Evolutionary conservation across 2,888 invertebrate genomes (phyloP).

Genomic region (Sipha maydis): DNA sequence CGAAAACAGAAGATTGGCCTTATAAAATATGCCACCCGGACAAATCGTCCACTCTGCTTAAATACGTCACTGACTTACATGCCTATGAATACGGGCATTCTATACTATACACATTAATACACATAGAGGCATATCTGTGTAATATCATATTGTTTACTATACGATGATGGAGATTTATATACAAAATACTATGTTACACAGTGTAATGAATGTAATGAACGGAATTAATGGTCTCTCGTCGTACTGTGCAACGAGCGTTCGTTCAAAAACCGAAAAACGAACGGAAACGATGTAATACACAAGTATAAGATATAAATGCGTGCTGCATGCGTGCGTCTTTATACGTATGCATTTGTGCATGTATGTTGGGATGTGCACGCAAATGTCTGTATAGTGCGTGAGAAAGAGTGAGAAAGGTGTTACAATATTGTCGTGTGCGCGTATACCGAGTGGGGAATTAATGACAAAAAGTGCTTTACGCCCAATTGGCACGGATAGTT

Average conservation of each 20-base stretch:
- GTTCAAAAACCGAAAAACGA: background rate
- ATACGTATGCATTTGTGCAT: background rate
- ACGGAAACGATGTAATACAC: background rate
- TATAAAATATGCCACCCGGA: too few species aligned
- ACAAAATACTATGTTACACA: background rate
- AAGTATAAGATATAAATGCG: background rate
- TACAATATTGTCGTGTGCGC: slow-evolving; percentile 16
- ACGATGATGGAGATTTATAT: too few species aligned
- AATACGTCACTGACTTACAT: too few species aligned
- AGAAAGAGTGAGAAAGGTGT: background rate
- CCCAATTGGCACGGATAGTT: slow-evolving; percentile 42
- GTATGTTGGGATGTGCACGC: background rate
- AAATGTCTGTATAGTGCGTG: background rate
- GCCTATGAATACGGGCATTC: too few species aligned
- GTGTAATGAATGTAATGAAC: slow-evolving; percentile 1
- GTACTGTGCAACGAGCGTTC: background rate
- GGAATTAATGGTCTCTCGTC: slow-evolving; percentile 17
- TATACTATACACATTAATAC: too few species aligned
- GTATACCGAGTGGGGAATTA: slow-evolving; percentile 23
- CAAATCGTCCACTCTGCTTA: too few species aligned
- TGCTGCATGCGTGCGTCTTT: background rate
- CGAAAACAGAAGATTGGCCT: too few species aligned
- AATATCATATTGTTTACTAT: too few species aligned
- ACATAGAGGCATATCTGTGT: too few species aligned
- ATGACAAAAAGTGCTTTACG: slow-evolving; percentile 47